Conservation (phyloP, 2,113 vertebrate genomes). For the Pipa parva region DNA sequence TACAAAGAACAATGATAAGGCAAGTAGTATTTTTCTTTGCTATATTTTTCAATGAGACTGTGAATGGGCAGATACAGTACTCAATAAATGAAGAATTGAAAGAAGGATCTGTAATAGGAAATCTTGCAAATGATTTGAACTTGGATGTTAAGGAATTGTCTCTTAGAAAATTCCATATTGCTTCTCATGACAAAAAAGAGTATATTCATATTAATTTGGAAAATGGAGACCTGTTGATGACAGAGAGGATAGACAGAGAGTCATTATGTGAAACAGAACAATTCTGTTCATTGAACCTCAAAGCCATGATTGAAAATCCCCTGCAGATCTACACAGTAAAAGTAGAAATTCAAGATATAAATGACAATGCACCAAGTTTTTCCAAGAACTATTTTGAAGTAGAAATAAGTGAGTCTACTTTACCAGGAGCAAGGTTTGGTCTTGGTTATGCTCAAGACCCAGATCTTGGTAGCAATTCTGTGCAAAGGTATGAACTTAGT, state of each 20-base stretch:
- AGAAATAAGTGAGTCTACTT: conserved; percentile 55
- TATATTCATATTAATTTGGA: conserved; percentile 62
- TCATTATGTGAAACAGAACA: conserved; percentile 55
- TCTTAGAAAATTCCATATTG: conserved; percentile 56
- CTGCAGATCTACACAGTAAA: conserved; percentile 55
- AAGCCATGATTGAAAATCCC: conserved; percentile 65
- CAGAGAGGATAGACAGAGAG: conserved; percentile 66
- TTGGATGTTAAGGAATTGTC: conserved; percentile 52
- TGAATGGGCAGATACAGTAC: conserved; percentile 57
- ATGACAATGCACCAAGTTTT: conserved; percentile 60
- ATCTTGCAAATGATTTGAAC: conserved; percentile 63
- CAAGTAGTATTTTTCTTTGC: conserved; percentile 40
- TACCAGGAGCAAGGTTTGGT: conserved; percentile 54
- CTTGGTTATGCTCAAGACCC: conserved; percentile 60
- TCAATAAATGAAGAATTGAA: conserved; percentile 66
- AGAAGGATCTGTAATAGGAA: conserved; percentile 66
- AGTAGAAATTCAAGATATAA: conserved; percentile 63
- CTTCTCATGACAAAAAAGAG: conserved; percentile 58
- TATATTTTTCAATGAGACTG: conserved; percentile 44
- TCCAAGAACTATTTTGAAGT: conserved; percentile 51
- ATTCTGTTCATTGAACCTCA: conserved; percentile 56
- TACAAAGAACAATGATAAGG: conserved; percentile 14
- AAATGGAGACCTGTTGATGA: conserved; percentile 64
- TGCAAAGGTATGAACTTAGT: conserved; percentile 61
- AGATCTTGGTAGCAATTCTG: conserved; percentile 60